A percentile compares a stretch with the other conserved stretches of the same genome.
phyloP scores from a whole-genome alignment of 2,113 vertebrate genomes.

The Thamnaconus septentrionalis region DNA sequence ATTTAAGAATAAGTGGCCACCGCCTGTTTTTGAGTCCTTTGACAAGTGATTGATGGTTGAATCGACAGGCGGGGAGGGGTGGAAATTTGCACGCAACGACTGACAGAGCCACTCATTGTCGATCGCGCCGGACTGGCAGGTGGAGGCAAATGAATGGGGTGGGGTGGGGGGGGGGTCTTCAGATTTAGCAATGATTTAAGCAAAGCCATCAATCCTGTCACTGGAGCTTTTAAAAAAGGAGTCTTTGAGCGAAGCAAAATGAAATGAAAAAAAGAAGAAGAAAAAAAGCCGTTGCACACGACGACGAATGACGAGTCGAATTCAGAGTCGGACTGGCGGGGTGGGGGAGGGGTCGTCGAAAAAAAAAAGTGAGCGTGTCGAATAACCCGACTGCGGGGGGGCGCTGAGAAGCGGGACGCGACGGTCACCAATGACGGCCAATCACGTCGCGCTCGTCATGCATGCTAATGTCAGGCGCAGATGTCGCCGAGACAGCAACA shows the following conservation, averaged over 20 bases:
- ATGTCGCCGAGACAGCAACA: too few relatives aligned
- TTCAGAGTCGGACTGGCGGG: too few relatives aligned
- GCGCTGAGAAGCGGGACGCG: too few relatives aligned
- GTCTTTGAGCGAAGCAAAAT: too few relatives aligned
- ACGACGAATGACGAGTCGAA: too few relatives aligned
- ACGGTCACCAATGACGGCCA: not conserved
- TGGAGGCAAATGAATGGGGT: constrained; percentile 7
- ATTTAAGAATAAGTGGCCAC: constrained; percentile 9
- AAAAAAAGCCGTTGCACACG: too few relatives aligned
- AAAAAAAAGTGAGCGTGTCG: too few relatives aligned
- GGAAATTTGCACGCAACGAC: not conserved
- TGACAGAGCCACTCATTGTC: constrained; percentile 31
- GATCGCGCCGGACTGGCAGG: not conserved
- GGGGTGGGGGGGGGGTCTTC: not conserved
- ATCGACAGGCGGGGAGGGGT: constrained; percentile 8
- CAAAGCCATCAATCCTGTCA: not conserved
- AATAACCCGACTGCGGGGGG: too few relatives aligned
- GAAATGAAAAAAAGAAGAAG: too few relatives aligned
- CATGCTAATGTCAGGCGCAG: not conserved
- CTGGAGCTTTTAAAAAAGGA: too few relatives aligned
- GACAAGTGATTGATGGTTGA: constrained; percentile 39
- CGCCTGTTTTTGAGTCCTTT: not conserved
- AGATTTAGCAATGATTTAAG: constrained; percentile 4
- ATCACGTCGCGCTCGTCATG: constrained; percentile 25
- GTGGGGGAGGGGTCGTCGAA: too few relatives aligned